Conservation (phyloP, 2,888 invertebrate genomes). For the Eupithecia centaureata region DNA sequence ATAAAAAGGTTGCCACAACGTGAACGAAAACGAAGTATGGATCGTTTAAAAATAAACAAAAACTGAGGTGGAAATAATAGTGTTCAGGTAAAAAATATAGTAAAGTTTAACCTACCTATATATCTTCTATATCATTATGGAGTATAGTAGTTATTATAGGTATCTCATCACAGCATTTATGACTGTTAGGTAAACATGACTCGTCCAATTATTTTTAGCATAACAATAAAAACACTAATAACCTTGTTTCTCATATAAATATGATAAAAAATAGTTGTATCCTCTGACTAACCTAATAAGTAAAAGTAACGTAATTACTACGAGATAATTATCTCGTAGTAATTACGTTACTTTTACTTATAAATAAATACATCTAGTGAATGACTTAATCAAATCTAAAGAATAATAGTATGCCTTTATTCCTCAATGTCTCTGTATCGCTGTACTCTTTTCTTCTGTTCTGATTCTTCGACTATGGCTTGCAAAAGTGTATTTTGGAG, state of each 20-base stretch:
- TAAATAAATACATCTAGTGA: too few species aligned
- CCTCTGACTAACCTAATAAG: not conserved
- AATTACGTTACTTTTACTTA: not conserved
- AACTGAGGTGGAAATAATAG: not conserved
- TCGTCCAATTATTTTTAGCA: not conserved
- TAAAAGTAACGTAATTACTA: not conserved
- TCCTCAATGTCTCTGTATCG: constrained; percentile 56
- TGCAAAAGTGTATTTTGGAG: constrained; percentile 59
- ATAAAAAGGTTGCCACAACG: not conserved
- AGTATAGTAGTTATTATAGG: not conserved
- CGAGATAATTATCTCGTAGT: not conserved
- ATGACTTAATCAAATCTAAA: not conserved
- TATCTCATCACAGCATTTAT: not conserved
- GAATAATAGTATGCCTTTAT: too few species aligned
- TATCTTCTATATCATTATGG: not conserved
- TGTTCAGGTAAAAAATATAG: not conserved
- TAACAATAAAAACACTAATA: not conserved
- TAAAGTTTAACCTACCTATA: not conserved
- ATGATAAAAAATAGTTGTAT: not conserved
- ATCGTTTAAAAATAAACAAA: not conserved
- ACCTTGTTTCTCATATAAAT: not conserved
- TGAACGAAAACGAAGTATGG: not conserved
- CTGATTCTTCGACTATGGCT: constrained; percentile 59
- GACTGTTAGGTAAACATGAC: not conserved
- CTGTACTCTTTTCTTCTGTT: constrained; percentile 60